Conservation (phyloP, 2,113 vertebrate genomes). For the Columba livia region DNA sequence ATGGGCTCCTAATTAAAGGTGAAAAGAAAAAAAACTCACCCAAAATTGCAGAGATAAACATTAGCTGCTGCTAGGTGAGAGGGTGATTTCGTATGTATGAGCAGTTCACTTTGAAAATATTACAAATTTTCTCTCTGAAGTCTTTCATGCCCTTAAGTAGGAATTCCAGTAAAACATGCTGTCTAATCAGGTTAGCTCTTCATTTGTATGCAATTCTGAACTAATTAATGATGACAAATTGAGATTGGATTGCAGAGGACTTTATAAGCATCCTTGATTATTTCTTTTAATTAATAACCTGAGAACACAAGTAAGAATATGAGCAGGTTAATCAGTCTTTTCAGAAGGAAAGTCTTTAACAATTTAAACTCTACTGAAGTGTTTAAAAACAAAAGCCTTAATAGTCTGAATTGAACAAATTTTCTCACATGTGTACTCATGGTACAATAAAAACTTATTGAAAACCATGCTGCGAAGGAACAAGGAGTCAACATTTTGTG, state of each 20-base stretch:
- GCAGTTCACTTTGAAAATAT: constrained; percentile 33
- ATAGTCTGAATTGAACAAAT: not conserved
- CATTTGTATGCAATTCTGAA: constrained; percentile 51
- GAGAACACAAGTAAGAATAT: not conserved
- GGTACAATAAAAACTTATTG: not conserved
- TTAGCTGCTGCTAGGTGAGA: not conserved
- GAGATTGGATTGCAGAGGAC: constrained; percentile 64
- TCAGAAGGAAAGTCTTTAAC: constrained; percentile 25
- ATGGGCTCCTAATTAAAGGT: not conserved
- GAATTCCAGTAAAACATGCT: constrained; percentile 61
- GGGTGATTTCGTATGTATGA: not conserved
- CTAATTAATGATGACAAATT: constrained; percentile 70
- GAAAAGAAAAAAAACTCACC: not conserved
- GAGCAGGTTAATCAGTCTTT: constrained; percentile 28
- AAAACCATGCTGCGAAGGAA: not conserved
- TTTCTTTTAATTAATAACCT: constrained; percentile 48
- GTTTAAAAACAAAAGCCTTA: constrained; percentile 1
- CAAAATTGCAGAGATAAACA: not conserved
- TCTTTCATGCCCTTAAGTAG: constrained; percentile 46
- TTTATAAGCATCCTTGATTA: constrained; percentile 49
- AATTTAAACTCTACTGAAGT: not conserved
- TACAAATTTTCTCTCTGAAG: constrained; percentile 29
- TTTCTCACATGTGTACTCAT: not conserved
- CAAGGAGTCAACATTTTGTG: not conserved
- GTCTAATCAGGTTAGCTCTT: constrained; percentile 55